Base-by-base conservation (phyloP, 2,888 invertebrate species). In the Physocephala rufipes region DNA sequence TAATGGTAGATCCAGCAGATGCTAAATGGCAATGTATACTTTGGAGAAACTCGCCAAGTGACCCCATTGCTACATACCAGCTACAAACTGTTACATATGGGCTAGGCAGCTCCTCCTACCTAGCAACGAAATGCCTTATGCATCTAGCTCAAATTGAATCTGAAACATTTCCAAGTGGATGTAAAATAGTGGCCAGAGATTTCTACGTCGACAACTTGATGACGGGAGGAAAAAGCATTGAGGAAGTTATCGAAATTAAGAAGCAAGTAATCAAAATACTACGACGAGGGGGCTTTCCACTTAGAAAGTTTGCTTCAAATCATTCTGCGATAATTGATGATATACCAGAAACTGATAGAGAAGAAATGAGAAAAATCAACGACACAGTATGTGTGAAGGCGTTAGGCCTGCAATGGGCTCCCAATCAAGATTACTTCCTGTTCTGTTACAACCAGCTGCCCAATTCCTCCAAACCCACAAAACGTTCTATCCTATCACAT, bases 401-500 rank as follows among this genome's bases (percentile, higher is more conserved):
- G 19, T 16, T 43, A 24, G 45, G 47, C 13, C 47, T 64, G 49
- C 45, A 64, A 47, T 64, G 63, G 63, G 36, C 19, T 9, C 63
- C 73, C 2, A 63, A 21, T 2, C 45, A 67, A 67, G n/a, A 5
- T 49, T 43, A 61, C 72, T 51, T n/a, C 71, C 1, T 71, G 69
- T 28, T 58, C 69, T 2, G 63, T 69, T n/a, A 19, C 19, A 19
- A 49, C 58, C 19, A n/a, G 13, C 49, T 16, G n/a, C 49, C 62
- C 21, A 26, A 47, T 24, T n/a, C 43, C 12, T 12, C 15, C 2
- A 28, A n/a, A 13, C 24, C 65, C 15, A 71, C 71, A 1, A 78
- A 74, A 24, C 72, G 74, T 2, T 43, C 67, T 13, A 61, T 74
- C 19, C 45, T 75, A 12, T 73, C 73, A 2, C 58, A 69, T n/a